phyloP scores from a whole-genome alignment of 1,140 invertebrate genomes.

The Drosophila nasuta region DNA sequence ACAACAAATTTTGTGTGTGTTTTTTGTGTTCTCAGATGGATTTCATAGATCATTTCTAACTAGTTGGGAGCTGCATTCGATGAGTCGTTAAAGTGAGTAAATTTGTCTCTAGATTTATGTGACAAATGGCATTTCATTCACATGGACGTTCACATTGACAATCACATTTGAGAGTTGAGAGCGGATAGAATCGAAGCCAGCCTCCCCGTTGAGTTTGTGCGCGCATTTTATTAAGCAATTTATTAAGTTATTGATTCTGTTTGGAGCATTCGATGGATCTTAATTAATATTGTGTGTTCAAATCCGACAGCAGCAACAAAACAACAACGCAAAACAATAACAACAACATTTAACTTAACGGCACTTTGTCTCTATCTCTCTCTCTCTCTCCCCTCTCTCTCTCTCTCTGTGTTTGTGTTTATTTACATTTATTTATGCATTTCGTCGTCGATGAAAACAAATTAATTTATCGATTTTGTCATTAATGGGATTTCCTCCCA shows the following conservation, averaged over 20 bases:
- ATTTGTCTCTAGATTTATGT: constrained; percentile 50
- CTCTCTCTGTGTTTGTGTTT: constrained; percentile 22
- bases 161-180: neutral
- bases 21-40: no score
- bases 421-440: constrained; percentile 60
- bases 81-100: constrained; percentile 22
- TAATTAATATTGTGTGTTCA: constrained; percentile 67
- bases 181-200: neutral
- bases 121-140: constrained; percentile 57
- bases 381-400: no score
- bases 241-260: constrained; percentile 62
- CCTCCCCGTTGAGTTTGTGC: constrained; percentile 56
- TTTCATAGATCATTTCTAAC: neutral
- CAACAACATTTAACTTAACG: constrained; percentile 57
- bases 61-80: constrained; percentile 5
- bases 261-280: constrained; percentile 53
- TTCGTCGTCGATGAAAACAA: constrained; percentile 62
- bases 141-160: no score
- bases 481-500: constrained; percentile 73
- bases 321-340: constrained; percentile 27
- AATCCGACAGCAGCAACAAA: constrained; percentile 40
- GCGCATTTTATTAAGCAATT: constrained; percentile 66
- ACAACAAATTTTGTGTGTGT: no score
- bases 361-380: constrained; percentile 27
- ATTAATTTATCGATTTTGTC: constrained; percentile 79